These are phyloP conservation scores for Phymastichus coffea DNA, from an alignment of 1,140 invertebrate species.

Conservation along the genomic window DNA sequence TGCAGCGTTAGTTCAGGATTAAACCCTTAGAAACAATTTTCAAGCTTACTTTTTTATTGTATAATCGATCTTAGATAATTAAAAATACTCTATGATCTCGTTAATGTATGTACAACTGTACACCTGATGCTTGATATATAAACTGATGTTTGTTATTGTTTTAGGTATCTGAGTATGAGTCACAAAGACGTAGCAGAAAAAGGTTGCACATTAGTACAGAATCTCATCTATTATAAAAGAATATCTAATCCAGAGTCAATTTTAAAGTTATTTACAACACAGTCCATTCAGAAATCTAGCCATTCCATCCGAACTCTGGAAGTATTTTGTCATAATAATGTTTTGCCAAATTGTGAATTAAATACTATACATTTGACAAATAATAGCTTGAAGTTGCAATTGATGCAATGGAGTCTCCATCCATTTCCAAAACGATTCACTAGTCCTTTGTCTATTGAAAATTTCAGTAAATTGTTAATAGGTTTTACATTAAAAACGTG, in stretches of 20 bases:
- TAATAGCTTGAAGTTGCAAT: constrained; percentile 33
- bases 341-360: constrained; percentile 32
- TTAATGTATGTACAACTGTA: too few species aligned
- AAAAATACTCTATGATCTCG: too few species aligned
- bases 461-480: constrained; percentile 38
- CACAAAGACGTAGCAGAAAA: constrained; percentile 42
- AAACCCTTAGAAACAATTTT: too few species aligned
- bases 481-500: constrained; percentile 41
- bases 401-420: constrained; percentile 38
- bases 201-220: constrained; percentile 47
- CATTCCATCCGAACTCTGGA: constrained; percentile 49
- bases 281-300: constrained; percentile 44
- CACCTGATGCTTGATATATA: too few species aligned
- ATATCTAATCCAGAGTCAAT: constrained; percentile 41
- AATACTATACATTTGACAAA: constrained; percentile 18
- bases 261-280: constrained; percentile 48
- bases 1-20: too few species aligned
- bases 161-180: constrained; percentile 39
- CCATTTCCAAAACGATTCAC: constrained; percentile 28
- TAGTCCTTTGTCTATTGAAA: constrained; percentile 25
- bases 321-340: constrained; percentile 35
- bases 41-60: too few species aligned
- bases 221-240: constrained; percentile 42
- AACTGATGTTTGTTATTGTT: constrained; percentile 26
- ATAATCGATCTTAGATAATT: too few species aligned